Conservation (phyloP, 2,888 invertebrate genomes). For the Chloromyia formosa region DNA sequence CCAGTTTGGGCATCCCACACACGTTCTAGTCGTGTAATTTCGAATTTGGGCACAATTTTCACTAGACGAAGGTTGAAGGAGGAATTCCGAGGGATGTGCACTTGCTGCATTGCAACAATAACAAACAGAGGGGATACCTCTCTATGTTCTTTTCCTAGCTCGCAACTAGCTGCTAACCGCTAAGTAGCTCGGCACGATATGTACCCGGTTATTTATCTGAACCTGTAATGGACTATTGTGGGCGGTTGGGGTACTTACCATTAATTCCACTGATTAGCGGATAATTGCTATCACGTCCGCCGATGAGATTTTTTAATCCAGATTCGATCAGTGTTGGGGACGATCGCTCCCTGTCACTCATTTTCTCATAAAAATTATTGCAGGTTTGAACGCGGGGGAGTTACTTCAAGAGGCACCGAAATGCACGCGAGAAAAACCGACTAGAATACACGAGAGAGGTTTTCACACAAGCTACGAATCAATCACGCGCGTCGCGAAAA, state of each 20-base stretch:
- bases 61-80: background rate
- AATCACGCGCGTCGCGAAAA: conserved; percentile 36
- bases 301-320: conserved; percentile 83
- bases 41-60: conserved; percentile 23
- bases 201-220: background rate
- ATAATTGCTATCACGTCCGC: conserved; percentile 81
- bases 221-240: too few species aligned
- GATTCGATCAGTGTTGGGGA: conserved; percentile 89
- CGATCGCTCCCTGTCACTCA: conserved; percentile 90
- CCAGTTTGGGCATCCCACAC: background rate
- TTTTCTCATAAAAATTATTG: conserved; percentile 64
- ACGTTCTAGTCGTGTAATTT: conserved; percentile 19
- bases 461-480: conserved; percentile 25
- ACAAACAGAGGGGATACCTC: background rate
- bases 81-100: conserved; percentile 22
- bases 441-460: conserved; percentile 20
- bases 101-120: conserved; percentile 24
- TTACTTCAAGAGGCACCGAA: conserved; percentile 29
- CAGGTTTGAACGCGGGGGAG: conserved; percentile 27
- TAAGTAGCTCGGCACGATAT: background rate
- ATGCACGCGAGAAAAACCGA: conserved; percentile 22
- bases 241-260: conserved; percentile 60
- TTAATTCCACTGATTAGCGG: conserved; percentile 81
- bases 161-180: background rate
- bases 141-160: background rate